Evolutionary conservation across 2,113 vertebrate genomes (phyloP).

Genomic region (Xiphorhynchus elegans): DNA sequence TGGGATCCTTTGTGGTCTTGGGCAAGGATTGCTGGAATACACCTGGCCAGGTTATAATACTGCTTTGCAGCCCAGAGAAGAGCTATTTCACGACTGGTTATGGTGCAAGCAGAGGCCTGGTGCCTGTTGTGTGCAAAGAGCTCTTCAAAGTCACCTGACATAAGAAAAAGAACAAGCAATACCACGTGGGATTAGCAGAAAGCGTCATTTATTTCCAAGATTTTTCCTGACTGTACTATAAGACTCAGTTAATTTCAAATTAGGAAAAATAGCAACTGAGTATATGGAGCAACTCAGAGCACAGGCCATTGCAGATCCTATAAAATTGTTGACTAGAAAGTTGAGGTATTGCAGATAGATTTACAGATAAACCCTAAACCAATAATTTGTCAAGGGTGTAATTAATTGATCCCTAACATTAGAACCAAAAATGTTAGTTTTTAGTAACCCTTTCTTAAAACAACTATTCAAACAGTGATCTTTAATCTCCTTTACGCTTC

Average conservation of each 20-base stretch:
- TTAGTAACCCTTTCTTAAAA: background rate
- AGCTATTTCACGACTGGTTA: slow-evolving; percentile 86
- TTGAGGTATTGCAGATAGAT: background rate
- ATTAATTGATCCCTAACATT: background rate
- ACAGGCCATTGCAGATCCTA: background rate
- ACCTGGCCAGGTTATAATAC: slow-evolving; percentile 83
- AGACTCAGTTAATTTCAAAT: background rate
- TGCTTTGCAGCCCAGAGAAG: slow-evolving; percentile 83
- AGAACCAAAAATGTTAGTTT: background rate
- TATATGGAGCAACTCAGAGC: background rate
- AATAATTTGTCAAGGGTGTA: background rate
- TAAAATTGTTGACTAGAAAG: background rate
- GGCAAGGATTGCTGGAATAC: slow-evolving; percentile 79
- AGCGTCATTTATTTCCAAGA: background rate
- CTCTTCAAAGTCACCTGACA: slow-evolving; percentile 80
- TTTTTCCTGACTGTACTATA: background rate
- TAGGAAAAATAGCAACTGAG: background rate
- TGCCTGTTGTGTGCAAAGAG: slow-evolving; percentile 80
- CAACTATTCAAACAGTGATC: background rate
- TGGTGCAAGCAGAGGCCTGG: slow-evolving; percentile 82
- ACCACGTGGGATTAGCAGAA: slow-evolving; percentile 71
- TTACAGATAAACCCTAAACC: background rate
- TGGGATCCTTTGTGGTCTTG: slow-evolving; percentile 79
- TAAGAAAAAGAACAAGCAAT: slow-evolving; percentile 73
- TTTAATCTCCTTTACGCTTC: background rate